These are phyloP conservation scores for Mesorhabditis spiculigera DNA, from an alignment of 2,888 invertebrate genomes.

Conservation along the genomic window DNA sequence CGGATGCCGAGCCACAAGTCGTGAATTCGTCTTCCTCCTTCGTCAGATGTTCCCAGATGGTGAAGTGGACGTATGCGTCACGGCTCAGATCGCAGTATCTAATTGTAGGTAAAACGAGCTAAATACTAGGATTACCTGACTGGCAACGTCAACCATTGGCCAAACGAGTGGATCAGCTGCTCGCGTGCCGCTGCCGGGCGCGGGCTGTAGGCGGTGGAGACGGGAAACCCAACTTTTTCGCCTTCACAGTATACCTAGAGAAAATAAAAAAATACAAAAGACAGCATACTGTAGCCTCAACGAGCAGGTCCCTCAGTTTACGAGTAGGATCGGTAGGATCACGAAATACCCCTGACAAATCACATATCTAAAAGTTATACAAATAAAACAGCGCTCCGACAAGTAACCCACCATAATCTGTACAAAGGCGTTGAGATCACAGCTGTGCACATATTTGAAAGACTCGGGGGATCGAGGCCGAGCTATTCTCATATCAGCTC, in stretches of 20 bases:
- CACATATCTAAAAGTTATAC: constrained; percentile 25
- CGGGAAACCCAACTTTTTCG: constrained; percentile 41
- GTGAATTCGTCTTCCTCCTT: not conserved
- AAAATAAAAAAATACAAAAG: too few relatives aligned
- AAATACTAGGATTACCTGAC: constrained; percentile 19
- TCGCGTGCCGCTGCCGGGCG: constrained; percentile 23
- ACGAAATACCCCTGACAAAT: constrained; percentile 33
- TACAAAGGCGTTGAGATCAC: constrained; percentile 32
- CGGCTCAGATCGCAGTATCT: constrained; percentile 48
- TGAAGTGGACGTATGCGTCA: constrained; percentile 49
- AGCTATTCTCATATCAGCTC: too few relatives aligned
- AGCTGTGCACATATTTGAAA: constrained; percentile 38
- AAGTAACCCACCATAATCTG: constrained; percentile 14
- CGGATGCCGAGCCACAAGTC: too few relatives aligned
- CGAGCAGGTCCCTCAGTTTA: constrained; percentile 26
- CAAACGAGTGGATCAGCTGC: constrained; percentile 44
- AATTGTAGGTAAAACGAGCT: not conserved
- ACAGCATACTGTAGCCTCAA: constrained; percentile 22
- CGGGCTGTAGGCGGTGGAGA: constrained; percentile 42
- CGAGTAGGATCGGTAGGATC: constrained; percentile 27
- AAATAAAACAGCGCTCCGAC: not conserved
- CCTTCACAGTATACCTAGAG: constrained; percentile 49
- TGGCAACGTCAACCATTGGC: constrained; percentile 52
- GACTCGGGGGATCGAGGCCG: constrained; percentile 13
- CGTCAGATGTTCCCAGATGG: constrained; percentile 42